A percentile compares a stretch with the other conserved stretches of the same genome.
Conservation (phyloP, 2,113 vertebrate species). For the Proteles cristata region DNA sequence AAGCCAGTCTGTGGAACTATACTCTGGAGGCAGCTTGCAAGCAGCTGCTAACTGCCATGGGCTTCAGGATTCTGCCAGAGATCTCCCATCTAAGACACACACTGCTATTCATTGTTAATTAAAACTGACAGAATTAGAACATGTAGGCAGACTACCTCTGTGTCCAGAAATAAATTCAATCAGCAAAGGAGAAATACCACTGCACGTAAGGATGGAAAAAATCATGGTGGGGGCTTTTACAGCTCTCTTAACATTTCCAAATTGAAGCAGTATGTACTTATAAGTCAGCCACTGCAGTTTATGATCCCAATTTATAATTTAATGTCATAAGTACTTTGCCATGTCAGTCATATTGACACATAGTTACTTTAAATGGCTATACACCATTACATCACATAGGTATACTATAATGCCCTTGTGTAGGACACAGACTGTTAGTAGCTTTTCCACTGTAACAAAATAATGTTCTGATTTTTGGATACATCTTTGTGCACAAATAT, state of each 20-base stretch:
- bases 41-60: background rate
- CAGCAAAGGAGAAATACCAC: slow-evolving; percentile 13
- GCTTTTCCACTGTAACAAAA: slow-evolving; percentile 26
- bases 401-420: background rate
- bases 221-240: background rate
- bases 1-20: background rate
- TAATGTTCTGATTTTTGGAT: background rate
- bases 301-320: background rate
- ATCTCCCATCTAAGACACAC: background rate
- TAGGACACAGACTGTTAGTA: background rate
- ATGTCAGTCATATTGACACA: background rate
- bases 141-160: background rate
- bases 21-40: background rate
- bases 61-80: slow-evolving; percentile 34
- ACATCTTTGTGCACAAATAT: background rate
- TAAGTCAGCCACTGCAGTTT: background rate
- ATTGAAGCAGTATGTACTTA: background rate
- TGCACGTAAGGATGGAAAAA: background rate
- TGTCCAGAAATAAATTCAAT: slow-evolving; percentile 63
- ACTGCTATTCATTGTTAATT: slow-evolving; percentile 19
- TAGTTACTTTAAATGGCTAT: background rate
- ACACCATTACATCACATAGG: background rate
- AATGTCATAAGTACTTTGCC: background rate
- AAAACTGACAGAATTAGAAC: slow-evolving; percentile 67
- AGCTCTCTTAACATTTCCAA: background rate